Evolutionary conservation across 1,140 invertebrate genomes (phyloP), one percentile per base, ranked within the genome.

Genomic region (Ceratina calcarata): DNA sequence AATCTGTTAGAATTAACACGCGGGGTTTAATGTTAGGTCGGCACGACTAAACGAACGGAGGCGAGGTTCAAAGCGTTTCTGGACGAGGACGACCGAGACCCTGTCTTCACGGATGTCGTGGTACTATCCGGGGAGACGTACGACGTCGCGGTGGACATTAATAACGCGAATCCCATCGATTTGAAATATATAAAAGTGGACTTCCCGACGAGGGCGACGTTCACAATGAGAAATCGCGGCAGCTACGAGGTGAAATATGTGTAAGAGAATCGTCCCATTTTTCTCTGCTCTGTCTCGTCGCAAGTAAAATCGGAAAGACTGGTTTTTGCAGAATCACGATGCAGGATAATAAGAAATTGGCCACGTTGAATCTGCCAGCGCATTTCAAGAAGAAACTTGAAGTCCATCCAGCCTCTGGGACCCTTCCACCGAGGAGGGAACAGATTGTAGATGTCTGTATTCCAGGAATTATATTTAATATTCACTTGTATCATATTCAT

Each of bases 141-240:
- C 32, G 90, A 92, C 49, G 87, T 92, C 18, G 32, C 73, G 6
- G 74, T 90, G 58, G 84, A 91, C 18, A 68, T 92, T 4, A 77
- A 84, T 67, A 49, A 77, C 51, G 86, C 88, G 62, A 86, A 87
- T 84, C 88, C 90, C 4, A 87, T 92, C 53, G 77, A 91, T 74
- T 85, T 92, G 15, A 82, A 86, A 51, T 67, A n/a, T 8, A 68
- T 89, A 8, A 86, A 80, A 49, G 87, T 91, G 2, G 82, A 78
- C 0, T 74, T 66, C 0, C 65, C 77, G 0, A 51, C 70, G 0
- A 86, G 10, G 0, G 72, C 65, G 15, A 24, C 72, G 18, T 88
- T 92, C 55, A 65, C 37, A 6, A 82, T 92, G 24, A 87, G 66
- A 60, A 92, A 92, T 83, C 79, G 81, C 0, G 90, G 91, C 24